Evolutionary conservation across 2,888 invertebrate genomes (phyloP), one percentile per base, ranked within the genome.

Genomic region (Leptinotarsa peninsularis): DNA sequence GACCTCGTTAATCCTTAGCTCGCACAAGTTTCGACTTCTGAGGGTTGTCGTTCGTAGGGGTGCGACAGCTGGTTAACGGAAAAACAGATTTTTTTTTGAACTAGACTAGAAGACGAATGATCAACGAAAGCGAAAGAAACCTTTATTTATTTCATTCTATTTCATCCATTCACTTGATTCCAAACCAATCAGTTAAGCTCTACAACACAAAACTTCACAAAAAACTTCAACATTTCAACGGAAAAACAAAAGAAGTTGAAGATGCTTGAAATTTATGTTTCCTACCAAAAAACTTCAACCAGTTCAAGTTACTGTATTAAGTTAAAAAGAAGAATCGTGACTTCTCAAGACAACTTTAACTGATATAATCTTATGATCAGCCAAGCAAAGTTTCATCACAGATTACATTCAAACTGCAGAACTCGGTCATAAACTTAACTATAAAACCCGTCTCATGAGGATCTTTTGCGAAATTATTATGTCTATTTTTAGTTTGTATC

Each of bases 381-480:
- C 15, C 56, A 52, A 49, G 69, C 33, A 33, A 54, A 17, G 56
- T 43, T 54, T 52, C 43, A 23, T 52, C 52, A 13, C 52, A 43
- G 56, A 70, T 49, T 70, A 70, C 23, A 21, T 49, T 58, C 58
- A 17, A 58, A 70, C 18, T 15, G 4, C 70, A 58, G 58, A 60
- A 60, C 70, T 70, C 49, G 70, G 49, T 70, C 15, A 23, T 21
- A 49, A 23, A 49, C 58, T 43, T 70, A 49, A 49, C 70, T 58
- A 58, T 70, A 70, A 70, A 70, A 70, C 70, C 60, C 49, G 70
- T 70, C 70, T 58, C 56, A 58, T 58, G 70, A 23, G 58, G 49
- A 70, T 58, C 14, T 70, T 54, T 70, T 49, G 70, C 58, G 10
- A 70, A 58, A 70, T 70, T 21, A 58, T 70, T 70, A 69, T 69